Conservation (phyloP, 2,113 vertebrate species). For the Nothocercus julius region DNA sequence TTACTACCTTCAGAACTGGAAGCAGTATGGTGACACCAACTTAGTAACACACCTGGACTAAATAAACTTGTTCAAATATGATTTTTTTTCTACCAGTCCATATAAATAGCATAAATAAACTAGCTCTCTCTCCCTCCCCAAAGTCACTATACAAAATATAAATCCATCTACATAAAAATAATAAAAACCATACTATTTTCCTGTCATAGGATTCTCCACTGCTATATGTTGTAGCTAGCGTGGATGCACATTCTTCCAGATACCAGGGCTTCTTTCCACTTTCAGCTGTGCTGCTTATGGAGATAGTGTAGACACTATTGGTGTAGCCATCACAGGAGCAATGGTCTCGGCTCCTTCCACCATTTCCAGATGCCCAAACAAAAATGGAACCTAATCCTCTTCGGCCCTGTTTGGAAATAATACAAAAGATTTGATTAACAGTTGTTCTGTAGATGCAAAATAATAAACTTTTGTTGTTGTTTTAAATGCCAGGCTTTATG, state of each 20-base stretch:
- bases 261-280: slow-evolving; percentile 98
- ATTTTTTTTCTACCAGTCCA: background rate
- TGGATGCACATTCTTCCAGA: slow-evolving; percentile 96
- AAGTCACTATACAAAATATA: background rate
- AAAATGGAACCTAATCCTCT: slow-evolving; percentile 94
- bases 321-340: slow-evolving; percentile 98
- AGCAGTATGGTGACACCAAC: background rate
- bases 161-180: background rate
- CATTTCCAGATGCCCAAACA: slow-evolving; percentile 98
- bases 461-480: background rate
- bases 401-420: slow-evolving; percentile 85
- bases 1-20: background rate
- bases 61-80: background rate
- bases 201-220: slow-evolving; percentile 97
- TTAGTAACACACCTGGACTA: background rate
- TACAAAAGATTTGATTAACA: slow-evolving; percentile 14
- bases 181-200: slow-evolving; percentile 88
- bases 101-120: background rate
- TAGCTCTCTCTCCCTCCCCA: background rate
- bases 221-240: slow-evolving; percentile 97
- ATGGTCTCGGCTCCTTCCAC: slow-evolving; percentile 95
- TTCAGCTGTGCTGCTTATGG: slow-evolving; percentile 97
- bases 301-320: slow-evolving; percentile 98
- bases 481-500: background rate
- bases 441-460: background rate